Conservation (phyloP, 2,113 vertebrate species). For the Myrmophylax atrothorax region DNA sequence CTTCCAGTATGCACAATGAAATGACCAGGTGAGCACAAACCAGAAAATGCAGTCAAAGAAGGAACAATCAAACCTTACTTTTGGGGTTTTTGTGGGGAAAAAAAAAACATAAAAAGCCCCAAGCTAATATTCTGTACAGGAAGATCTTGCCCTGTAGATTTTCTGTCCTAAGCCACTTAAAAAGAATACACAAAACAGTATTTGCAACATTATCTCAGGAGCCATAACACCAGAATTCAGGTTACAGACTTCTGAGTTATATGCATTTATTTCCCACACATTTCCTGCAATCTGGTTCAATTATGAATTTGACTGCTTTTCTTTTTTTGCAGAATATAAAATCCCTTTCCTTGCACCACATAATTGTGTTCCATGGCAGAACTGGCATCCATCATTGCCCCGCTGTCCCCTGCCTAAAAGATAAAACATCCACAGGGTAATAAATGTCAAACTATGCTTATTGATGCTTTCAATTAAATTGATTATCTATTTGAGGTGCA, state of each 20-base stretch:
- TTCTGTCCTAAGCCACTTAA: not conserved
- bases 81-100: not conserved
- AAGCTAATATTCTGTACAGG: not conserved
- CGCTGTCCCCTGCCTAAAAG: conserved; percentile 87
- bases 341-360: conserved; percentile 67
- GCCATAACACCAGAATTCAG: not conserved
- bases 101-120: not conserved
- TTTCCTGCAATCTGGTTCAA: conserved; percentile 58
- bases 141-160: not conserved
- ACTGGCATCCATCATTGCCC: conserved; percentile 84
- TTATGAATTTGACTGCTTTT: conserved; percentile 57
- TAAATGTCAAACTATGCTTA: conserved; percentile 93
- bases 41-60: fast-evolving
- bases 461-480: conserved; percentile 94
- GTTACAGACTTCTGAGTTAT: not conserved
- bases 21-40: not conserved
- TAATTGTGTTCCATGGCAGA: conserved; percentile 84
- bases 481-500: conserved; percentile 87
- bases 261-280: conserved; percentile 45
- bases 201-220: not conserved
- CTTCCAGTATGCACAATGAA: not conserved
- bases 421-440: conserved; percentile 90
- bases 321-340: conserved; percentile 51
- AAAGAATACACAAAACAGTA: not conserved
- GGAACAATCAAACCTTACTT: not conserved